A percentile compares a stretch with the other conserved stretches of the same genome.
These are phyloP conservation scores for Papilio protenor DNA, from an alignment of 2,888 invertebrate species.

Conservation along the genomic window DNA sequence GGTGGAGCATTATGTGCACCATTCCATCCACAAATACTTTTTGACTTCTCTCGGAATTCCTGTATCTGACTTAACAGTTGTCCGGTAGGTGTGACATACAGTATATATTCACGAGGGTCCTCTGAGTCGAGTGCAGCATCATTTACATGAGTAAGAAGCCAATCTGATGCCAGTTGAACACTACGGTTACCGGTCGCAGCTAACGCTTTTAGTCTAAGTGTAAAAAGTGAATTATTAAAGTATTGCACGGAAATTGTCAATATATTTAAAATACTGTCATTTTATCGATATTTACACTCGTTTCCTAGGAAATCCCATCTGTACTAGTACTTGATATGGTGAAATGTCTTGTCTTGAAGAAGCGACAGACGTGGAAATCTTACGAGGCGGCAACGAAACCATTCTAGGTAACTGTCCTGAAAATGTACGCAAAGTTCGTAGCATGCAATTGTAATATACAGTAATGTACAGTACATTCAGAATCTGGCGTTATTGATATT, in stretches of 20 bases:
- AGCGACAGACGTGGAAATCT: slow-evolving; percentile 89
- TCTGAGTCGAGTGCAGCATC: slow-evolving; percentile 91
- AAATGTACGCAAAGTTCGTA: slow-evolving; percentile 55
- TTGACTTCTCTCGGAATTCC: slow-evolving; percentile 91
- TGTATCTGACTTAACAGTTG: slow-evolving; percentile 88
- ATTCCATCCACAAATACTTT: slow-evolving; percentile 91
- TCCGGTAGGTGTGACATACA: slow-evolving; percentile 94
- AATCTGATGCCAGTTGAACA: slow-evolving; percentile 95
- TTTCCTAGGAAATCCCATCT: slow-evolving; percentile 95
- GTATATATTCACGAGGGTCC: slow-evolving; percentile 92
- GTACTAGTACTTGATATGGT: slow-evolving; percentile 92
- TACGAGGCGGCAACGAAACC: slow-evolving; percentile 91
- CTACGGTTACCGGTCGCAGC: slow-evolving; percentile 95
- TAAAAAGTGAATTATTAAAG: slow-evolving; percentile 19
- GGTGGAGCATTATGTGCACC: slow-evolving; percentile 95
- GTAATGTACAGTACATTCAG: not conserved
- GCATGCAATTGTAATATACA: slow-evolving; percentile 55
- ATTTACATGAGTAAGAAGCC: slow-evolving; percentile 95
- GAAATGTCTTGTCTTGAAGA: slow-evolving; percentile 89
- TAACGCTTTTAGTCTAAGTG: slow-evolving; percentile 91
- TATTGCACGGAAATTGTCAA: not conserved
- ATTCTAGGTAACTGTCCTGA: slow-evolving; percentile 71
- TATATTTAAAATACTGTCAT: not conserved
- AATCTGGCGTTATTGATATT: not conserved
- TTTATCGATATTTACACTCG: slow-evolving; percentile 89